Evolutionary conservation across 2,113 vertebrate species (phyloP).

Genomic region (Brevimyrus niger): DNA sequence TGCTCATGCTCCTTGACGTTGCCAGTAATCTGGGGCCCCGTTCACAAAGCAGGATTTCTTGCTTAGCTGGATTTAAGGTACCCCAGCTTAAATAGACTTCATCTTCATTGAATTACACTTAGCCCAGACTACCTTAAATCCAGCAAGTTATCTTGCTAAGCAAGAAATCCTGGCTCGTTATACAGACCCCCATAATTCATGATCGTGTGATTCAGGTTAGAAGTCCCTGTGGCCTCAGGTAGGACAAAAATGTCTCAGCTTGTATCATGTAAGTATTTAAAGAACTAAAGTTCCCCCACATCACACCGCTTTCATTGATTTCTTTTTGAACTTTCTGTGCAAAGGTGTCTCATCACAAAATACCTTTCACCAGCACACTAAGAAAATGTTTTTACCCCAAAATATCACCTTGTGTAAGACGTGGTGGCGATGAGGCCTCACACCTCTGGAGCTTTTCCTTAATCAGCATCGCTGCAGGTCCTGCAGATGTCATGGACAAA

Average conservation of each 20-base stretch:
- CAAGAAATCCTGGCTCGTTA: neutral
- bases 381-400: neutral
- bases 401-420: constrained; percentile 36
- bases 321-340: neutral
- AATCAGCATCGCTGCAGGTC: neutral
- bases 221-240: constrained; percentile 37
- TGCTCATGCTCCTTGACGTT: neutral
- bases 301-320: neutral
- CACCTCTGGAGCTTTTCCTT: neutral
- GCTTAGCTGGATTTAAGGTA: neutral
- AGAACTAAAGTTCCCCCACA: neutral
- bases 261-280: constrained; percentile 33
- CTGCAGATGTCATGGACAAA: constrained; percentile 45
- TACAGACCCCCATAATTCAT: neutral
- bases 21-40: neutral
- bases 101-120: neutral
- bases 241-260: constrained; percentile 29
- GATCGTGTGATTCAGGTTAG: constrained; percentile 29
- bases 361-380: too few relatives aligned
- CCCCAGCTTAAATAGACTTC: neutral
- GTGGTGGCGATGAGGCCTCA: neutral
- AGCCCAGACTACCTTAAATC: neutral
- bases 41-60: neutral
- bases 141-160: neutral
- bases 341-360: neutral